phyloP scores from a whole-genome alignment of 35 echinoderm and acorn worm genomes.

The Ophiothrix spiculata region DNA sequence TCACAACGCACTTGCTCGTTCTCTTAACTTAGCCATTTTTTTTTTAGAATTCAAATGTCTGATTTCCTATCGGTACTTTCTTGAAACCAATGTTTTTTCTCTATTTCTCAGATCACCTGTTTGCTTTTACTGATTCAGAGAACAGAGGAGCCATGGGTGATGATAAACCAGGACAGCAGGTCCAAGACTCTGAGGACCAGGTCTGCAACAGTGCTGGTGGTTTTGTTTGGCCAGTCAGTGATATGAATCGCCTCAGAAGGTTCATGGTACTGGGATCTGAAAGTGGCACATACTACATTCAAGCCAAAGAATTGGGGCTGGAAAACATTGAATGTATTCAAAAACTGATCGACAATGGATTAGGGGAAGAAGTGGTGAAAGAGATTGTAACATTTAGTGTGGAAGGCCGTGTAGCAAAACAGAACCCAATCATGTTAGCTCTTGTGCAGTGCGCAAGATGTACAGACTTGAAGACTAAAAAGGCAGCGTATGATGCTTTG shows the following conservation, averaged over 20 bases:
- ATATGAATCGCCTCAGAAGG: slow-evolving; percentile 54
- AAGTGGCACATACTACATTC: slow-evolving; percentile 70
- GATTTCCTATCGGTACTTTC: no score
- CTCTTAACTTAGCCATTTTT: no score
- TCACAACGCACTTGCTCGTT: no score
- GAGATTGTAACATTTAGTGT: slow-evolving; percentile 51
- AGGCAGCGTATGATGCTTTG: slow-evolving; percentile 57
- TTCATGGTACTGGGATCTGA: slow-evolving; percentile 66
- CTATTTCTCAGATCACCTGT: no score
- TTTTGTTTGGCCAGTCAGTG: slow-evolving; percentile 59
- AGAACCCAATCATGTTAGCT: slow-evolving; percentile 52
- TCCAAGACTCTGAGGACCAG: background rate
- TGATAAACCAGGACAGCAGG: background rate
- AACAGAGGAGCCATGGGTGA: no score
- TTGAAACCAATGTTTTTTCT: no score
- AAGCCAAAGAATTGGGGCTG: slow-evolving; percentile 39
- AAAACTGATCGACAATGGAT: slow-evolving; percentile 56
- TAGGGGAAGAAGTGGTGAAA: slow-evolving; percentile 67
- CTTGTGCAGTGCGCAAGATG: slow-evolving; percentile 63
- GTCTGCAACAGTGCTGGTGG: slow-evolving; percentile 49
- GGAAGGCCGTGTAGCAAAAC: slow-evolving; percentile 33
- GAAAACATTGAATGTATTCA: slow-evolving; percentile 36
- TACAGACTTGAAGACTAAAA: slow-evolving; percentile 53
- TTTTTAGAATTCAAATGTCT: no score
- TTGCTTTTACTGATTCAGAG: no score